Conservation (phyloP, 2,888 invertebrate genomes). For the Leptinotarsa juncta region DNA sequence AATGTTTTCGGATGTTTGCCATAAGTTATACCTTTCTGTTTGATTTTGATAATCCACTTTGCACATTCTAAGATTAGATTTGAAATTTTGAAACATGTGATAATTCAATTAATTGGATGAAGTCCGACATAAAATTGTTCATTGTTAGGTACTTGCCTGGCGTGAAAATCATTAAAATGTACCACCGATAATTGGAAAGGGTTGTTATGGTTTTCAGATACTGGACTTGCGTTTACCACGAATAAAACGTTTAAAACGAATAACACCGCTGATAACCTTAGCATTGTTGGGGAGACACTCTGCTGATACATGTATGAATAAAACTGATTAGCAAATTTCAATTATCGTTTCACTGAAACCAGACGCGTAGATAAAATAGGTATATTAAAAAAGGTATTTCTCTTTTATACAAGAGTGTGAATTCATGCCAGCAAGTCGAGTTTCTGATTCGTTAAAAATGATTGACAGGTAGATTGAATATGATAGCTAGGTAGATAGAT, state of each 20-base stretch:
- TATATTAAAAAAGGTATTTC: neutral
- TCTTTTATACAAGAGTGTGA: no score
- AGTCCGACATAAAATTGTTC: no score
- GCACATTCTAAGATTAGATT: no score
- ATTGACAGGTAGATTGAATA: no score
- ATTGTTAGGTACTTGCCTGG: conserved; percentile 42
- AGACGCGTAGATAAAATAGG: neutral
- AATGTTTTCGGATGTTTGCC: no score
- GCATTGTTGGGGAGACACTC: neutral
- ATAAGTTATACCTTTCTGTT: no score
- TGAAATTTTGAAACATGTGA: no score
- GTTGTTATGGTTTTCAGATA: conserved; percentile 15
- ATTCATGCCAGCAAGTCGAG: no score
- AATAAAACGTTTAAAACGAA: neutral
- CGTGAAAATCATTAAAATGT: conserved; percentile 52
- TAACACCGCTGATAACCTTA: neutral
- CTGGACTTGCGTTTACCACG: neutral
- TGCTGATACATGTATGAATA: neutral
- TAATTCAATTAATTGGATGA: no score
- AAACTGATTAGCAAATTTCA: neutral
- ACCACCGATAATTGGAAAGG: conserved; percentile 48
- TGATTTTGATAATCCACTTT: no score
- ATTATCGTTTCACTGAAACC: neutral
- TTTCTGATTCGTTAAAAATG: no score
- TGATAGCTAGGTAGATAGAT: no score